Conservation (phyloP, 2,888 invertebrate genomes). For the Euproctis similis region DNA sequence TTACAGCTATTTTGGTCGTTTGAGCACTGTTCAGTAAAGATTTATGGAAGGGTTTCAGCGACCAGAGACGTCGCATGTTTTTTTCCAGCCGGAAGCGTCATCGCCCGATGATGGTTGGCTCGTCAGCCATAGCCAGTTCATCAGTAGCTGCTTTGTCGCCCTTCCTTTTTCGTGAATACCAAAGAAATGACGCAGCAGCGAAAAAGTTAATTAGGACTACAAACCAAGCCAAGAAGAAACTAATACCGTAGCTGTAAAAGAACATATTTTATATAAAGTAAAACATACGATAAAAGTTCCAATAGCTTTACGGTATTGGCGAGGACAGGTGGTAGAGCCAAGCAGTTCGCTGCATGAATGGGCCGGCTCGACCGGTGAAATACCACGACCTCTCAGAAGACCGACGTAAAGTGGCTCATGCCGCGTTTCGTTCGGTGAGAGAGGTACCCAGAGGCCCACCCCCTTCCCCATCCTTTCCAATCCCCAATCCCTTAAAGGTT, state of each 20-base stretch:
- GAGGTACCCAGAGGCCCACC: too few relatives aligned
- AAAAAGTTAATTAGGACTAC: constrained; percentile 82
- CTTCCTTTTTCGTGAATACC: constrained; percentile 90
- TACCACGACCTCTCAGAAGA: too few relatives aligned
- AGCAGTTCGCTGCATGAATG: too few relatives aligned
- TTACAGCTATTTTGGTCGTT: constrained; percentile 64
- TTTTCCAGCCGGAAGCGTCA: constrained; percentile 47
- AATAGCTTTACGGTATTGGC: too few relatives aligned
- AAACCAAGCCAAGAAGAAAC: constrained; percentile 85
- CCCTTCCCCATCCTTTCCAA: too few relatives aligned
- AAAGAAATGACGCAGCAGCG: constrained; percentile 83
- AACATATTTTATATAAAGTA: constrained; percentile 7
- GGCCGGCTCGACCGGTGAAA: too few relatives aligned
- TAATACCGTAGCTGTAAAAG: constrained; percentile 79
- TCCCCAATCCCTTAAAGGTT: too few relatives aligned
- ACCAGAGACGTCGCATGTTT: constrained; percentile 32
- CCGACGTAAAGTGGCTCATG: too few relatives aligned
- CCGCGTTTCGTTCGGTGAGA: too few relatives aligned
- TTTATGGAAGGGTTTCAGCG: constrained; percentile 45
- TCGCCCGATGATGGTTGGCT: constrained; percentile 86
- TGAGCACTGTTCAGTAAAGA: constrained; percentile 71
- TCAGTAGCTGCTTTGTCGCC: constrained; percentile 88
- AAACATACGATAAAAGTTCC: too few relatives aligned
- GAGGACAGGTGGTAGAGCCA: too few relatives aligned
- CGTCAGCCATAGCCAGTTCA: constrained; percentile 89